phyloP scores from a whole-genome alignment of 1,140 invertebrate genomes.

The Ceratoteleas bidentatus region DNA sequence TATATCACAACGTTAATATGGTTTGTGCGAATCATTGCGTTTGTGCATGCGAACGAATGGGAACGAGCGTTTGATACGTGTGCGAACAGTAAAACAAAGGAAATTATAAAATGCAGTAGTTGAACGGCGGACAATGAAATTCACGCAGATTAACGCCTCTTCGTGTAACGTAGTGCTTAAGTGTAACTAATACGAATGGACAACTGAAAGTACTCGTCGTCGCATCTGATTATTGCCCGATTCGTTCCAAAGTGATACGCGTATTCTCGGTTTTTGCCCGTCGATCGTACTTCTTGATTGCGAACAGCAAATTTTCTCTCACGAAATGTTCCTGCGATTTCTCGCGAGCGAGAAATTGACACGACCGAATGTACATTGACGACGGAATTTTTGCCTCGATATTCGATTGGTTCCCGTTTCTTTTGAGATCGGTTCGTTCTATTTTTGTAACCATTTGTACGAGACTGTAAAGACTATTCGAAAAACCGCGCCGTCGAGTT shows the following conservation, averaged over 20 bases:
- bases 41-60: constrained; percentile 50
- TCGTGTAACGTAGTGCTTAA: constrained; percentile 65
- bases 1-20: constrained; percentile 42
- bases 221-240: constrained; percentile 43
- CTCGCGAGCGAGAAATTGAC: too few species aligned
- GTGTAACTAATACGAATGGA: constrained; percentile 65
- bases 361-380: too few species aligned
- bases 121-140: constrained; percentile 27
- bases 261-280: too few species aligned
- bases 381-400: too few species aligned
- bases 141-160: constrained; percentile 63
- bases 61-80: constrained; percentile 57
- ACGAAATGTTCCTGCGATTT: too few species aligned
- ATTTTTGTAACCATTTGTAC: constrained; percentile 17
- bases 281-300: too few species aligned
- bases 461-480: constrained; percentile 7
- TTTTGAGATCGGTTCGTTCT: constrained; percentile 23
- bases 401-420: background rate
- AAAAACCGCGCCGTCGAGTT: constrained; percentile 35
- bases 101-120: constrained; percentile 20
- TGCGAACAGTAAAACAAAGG: constrained; percentile 22
- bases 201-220: constrained; percentile 65
- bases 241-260: too few species aligned
- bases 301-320: too few species aligned
- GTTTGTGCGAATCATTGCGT: constrained; percentile 47